A percentile compares a stretch with the other conserved stretches of the same genome.
Evolutionary conservation across 2,797 vertebrate species (phyloP).

Genomic region (Ctenochaetus hawaiiensis): DNA sequence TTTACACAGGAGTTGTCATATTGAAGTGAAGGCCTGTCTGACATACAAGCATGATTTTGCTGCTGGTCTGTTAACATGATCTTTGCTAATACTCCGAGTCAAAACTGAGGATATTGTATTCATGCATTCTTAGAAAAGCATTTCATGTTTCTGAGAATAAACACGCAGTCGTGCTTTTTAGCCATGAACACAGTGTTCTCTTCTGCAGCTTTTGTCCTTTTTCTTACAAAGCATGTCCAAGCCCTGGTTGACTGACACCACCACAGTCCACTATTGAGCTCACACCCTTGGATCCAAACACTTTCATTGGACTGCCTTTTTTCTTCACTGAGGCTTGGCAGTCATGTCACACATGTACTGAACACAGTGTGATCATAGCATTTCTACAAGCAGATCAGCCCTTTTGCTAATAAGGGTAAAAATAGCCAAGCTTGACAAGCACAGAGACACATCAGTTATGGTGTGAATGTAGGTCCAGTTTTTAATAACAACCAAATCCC

Average conservation of each 20-base stretch:
- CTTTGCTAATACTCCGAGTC: slow-evolving; percentile 21
- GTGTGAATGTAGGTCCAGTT: slow-evolving; percentile 5
- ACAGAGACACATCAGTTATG: slow-evolving; percentile 10
- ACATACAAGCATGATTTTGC: slow-evolving; percentile 43
- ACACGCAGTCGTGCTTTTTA: slow-evolving; percentile 3
- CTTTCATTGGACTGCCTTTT: slow-evolving; percentile 23
- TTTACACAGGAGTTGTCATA: slow-evolving; percentile 54
- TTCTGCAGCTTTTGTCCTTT: slow-evolving; percentile 7
- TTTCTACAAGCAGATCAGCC: slow-evolving; percentile 12
- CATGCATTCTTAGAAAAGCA: slow-evolving; percentile 30
- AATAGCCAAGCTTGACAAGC: slow-evolving; percentile 20
- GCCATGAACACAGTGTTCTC: slow-evolving; percentile 22
- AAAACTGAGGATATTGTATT: slow-evolving; percentile 33
- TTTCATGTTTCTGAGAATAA: slow-evolving; percentile 47
- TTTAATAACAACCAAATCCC: slow-evolving; percentile 10
- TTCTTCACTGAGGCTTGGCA: slow-evolving; percentile 41
- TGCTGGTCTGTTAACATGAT: slow-evolving; percentile 42
- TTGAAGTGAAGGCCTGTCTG: slow-evolving; percentile 23
- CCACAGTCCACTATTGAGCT: slow-evolving; percentile 32
- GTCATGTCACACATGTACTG: not conserved
- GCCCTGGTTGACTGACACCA: slow-evolving; percentile 43
- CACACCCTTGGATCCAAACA: slow-evolving; percentile 35
- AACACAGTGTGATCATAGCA: slow-evolving; percentile 36
- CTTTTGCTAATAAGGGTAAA: slow-evolving; percentile 17
- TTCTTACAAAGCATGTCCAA: slow-evolving; percentile 12